Evolutionary conservation across 2,888 invertebrate species (phyloP).

Genomic region (Schizaphis graminum): DNA sequence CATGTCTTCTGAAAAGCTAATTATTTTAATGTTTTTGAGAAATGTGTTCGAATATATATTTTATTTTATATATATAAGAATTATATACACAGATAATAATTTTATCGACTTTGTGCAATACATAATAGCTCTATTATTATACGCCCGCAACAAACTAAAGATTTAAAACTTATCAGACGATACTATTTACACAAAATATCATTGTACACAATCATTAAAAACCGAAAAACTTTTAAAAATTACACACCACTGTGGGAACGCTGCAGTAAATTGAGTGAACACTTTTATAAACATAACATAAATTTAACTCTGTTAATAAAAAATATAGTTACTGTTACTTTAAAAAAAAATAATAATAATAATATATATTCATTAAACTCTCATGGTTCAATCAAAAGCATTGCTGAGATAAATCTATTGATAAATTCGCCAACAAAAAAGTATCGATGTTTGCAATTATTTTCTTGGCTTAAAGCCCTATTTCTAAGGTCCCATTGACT

Average conservation of each 20-base stretch:
- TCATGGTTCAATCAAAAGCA: background rate
- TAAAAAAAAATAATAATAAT: background rate
- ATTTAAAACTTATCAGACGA: background rate
- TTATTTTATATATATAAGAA: background rate
- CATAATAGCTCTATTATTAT: background rate
- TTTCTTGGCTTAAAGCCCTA: slow-evolving; percentile 38
- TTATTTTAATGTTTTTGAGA: background rate
- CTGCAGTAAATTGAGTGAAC: background rate
- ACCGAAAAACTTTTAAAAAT: background rate
- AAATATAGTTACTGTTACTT: background rate
- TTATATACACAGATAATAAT: background rate
- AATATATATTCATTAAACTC: background rate
- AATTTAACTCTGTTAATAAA: background rate
- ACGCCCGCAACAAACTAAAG: background rate
- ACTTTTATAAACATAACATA: background rate
- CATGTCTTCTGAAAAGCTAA: background rate
- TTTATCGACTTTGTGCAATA: background rate
- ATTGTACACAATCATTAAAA: background rate
- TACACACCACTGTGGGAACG: background rate
- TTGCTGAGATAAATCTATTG: slow-evolving; percentile 5
- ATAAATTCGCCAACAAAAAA: slow-evolving; percentile 18
- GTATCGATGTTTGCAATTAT: slow-evolving; percentile 48
- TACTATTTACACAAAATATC: background rate
- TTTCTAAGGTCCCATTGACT: slow-evolving; percentile 22
- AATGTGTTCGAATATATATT: too few relatives aligned